Conservation (phyloP, 2,797 vertebrate genomes). For the Microtus obscurus region DNA sequence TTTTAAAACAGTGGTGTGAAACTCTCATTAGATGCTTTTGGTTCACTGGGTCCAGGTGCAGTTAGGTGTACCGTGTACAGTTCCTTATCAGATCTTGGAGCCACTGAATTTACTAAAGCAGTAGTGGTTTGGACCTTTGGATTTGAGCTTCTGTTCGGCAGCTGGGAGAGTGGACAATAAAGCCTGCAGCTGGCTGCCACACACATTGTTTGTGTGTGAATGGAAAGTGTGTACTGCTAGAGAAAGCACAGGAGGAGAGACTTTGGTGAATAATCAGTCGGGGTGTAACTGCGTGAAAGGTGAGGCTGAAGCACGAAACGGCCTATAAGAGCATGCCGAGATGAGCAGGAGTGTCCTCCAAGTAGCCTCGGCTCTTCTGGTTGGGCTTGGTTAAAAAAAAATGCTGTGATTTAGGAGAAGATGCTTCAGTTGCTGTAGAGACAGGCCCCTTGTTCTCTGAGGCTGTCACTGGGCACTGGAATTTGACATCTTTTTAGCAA, state of each 20-base stretch:
- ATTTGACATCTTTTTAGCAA: constrained; percentile 81
- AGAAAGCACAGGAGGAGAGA: constrained; percentile 70
- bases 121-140: constrained; percentile 35
- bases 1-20: constrained; percentile 53
- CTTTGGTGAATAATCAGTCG: constrained; percentile 58
- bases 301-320: constrained; percentile 71
- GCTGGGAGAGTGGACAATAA: not conserved
- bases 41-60: constrained; percentile 48
- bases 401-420: constrained; percentile 77
- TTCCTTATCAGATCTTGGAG: constrained; percentile 48
- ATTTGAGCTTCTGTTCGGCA: constrained; percentile 23
- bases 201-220: constrained; percentile 72
- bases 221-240: constrained; percentile 66
- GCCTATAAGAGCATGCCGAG: constrained; percentile 78
- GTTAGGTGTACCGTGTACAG: not conserved
- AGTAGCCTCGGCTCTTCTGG: constrained; percentile 48
- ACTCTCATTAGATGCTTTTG: not conserved
- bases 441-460: constrained; percentile 75
- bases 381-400: constrained; percentile 55
- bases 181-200: constrained; percentile 36
- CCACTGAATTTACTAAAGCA: constrained; percentile 48
- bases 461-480: constrained; percentile 74
- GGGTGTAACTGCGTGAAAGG: constrained; percentile 74
- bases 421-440: constrained; percentile 78
- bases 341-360: constrained; percentile 73